phyloP scores from a whole-genome alignment of 2,113 vertebrate genomes.

The Nesoenas mayeri region DNA sequence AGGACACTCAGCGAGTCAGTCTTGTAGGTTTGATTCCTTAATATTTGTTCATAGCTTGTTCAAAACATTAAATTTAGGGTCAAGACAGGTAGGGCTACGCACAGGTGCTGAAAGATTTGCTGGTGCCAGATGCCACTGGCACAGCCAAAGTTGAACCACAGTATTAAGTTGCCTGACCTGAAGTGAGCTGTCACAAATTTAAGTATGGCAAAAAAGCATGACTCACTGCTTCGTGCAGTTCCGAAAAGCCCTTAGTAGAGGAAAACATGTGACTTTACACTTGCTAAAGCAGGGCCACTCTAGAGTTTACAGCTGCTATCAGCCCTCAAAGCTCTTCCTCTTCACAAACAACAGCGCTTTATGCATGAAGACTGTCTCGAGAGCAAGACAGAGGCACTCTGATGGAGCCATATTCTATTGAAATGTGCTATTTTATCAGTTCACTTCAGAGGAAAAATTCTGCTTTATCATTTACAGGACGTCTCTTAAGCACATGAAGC shows the following conservation, averaged over 20 bases:
- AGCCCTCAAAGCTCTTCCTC: conserved; percentile 55
- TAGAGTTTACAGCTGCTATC: conserved; percentile 67
- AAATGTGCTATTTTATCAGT: conserved; percentile 54
- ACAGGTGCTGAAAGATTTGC: not conserved
- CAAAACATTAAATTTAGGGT: not conserved
- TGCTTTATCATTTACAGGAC: conserved; percentile 35
- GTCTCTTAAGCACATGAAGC: conserved; percentile 5
- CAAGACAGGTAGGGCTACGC: not conserved
- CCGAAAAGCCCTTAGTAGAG: conserved; percentile 43
- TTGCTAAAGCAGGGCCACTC: conserved; percentile 61
- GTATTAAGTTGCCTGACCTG: not conserved
- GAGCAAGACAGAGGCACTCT: conserved; percentile 63
- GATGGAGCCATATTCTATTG: conserved; percentile 48
- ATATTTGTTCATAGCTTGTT: not conserved
- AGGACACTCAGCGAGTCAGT: not conserved
- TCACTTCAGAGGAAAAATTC: conserved; percentile 51
- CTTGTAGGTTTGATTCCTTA: not conserved
- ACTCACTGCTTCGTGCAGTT: conserved; percentile 36
- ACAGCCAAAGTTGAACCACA: not conserved
- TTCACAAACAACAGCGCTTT: conserved; percentile 69
- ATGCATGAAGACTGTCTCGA: conserved; percentile 66
- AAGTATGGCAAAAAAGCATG: conserved; percentile 41
- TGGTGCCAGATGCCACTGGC: not conserved
- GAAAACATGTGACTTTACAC: conserved; percentile 67
- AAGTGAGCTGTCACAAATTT: conserved; percentile 50